These are phyloP conservation scores for Hemiscyllium ocellatum DNA, from an alignment of 2,113 vertebrate genomes.

Conservation along the genomic window DNA sequence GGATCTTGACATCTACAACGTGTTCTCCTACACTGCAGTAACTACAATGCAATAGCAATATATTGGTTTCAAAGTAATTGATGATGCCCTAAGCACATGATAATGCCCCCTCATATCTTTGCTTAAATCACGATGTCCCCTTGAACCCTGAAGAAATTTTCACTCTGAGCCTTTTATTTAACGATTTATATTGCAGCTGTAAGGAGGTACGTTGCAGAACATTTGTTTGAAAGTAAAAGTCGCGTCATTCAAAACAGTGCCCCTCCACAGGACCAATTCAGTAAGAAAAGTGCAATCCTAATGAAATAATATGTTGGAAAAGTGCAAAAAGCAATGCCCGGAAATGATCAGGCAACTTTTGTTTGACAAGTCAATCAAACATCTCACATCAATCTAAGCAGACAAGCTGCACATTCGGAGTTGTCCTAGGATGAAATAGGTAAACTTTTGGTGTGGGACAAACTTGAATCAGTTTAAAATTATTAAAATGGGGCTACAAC, in stretches of 20 bases:
- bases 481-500: not conserved
- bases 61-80: not conserved
- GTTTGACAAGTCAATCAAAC: not conserved
- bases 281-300: not conserved
- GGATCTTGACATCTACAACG: not conserved
- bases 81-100: not conserved
- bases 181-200: not conserved
- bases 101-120: not conserved
- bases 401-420: not conserved
- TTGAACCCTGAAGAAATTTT: not conserved
- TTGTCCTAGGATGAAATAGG: not conserved
- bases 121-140: not conserved
- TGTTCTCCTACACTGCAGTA: not conserved
- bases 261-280: not conserved
- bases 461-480: not conserved
- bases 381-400: not conserved
- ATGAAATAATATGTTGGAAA: not conserved
- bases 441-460: not conserved
- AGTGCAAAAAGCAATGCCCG: not conserved
- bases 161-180: not conserved
- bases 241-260: not conserved
- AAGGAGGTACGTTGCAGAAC: not conserved
- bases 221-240: not conserved
- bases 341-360: not conserved
- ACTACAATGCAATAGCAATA: not conserved